Base-by-base conservation (phyloP, 2,113 vertebrate species). In the Desmodus rotundus region DNA sequence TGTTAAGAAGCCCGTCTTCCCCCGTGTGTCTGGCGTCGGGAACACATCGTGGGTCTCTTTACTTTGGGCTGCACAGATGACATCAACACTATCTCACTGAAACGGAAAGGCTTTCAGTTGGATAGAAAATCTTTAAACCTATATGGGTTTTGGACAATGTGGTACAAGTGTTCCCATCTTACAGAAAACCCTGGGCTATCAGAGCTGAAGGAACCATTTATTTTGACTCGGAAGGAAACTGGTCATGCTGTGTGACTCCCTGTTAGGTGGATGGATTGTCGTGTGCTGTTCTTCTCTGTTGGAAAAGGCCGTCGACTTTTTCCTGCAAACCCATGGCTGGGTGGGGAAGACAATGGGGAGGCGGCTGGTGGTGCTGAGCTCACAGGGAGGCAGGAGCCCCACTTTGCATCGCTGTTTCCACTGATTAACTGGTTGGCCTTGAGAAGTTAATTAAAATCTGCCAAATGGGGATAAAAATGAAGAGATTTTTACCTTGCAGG, bases 361-460 rank as follows among this genome's bases (percentile, higher is more conserved):
- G 33, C 26, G 56, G 22, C 56, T 92, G 78, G 89, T 0, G 36
- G 72, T 82, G 91, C 14, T 68, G 83, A 95, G 70, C 52, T 70
- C 78, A 24, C 41, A 43, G 82, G 67, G 63, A 97, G 85, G 61
- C 38, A 54, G 91, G 86, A 94, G 96, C 67, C 94, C 96, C 91
- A 97, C 92, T 96, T 98, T 97, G 94, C 94, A 50, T 96, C 84
- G 92, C 89, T 78, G 82, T 97, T 96, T 96, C 78, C 58, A 84
- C 97, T 93, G 96, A 97, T 96, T 97, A 97, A 97, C 97, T 93
- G 80, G 83, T 96, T 94, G 95, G 96, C 91, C 83, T 97, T 97
- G 97, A 97, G 93, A 97, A 97, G 86, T 97, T 98, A 98, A 98
- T 98, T 97, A 98, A 98, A 97, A 97, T 97, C 86, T 97, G 95